A percentile compares a stretch with the other conserved stretches of the same genome.
Conservation (phyloP, 2,113 vertebrate genomes). For the Cephalopterus ornatus region DNA sequence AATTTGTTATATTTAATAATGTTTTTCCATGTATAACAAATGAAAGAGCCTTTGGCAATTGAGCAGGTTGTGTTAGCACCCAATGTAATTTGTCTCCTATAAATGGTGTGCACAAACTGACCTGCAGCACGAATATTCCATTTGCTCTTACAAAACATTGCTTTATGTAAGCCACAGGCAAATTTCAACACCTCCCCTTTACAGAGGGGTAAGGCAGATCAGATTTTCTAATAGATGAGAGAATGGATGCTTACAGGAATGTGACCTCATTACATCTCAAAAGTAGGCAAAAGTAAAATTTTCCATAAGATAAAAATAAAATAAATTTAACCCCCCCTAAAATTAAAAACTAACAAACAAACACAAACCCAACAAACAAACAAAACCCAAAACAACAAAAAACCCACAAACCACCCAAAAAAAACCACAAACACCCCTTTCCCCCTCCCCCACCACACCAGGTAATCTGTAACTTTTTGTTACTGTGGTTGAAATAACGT, state of each 20-base stretch:
- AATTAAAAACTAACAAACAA: neutral
- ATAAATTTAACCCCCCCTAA: too few relatives aligned
- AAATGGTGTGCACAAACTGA: neutral
- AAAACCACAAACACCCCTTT: too few relatives aligned
- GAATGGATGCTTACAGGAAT: neutral
- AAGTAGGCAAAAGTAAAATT: neutral
- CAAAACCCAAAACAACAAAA: neutral
- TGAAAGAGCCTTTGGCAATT: slow-evolving; percentile 4
- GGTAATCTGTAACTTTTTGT: neutral
- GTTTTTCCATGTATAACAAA: neutral
- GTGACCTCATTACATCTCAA: neutral
- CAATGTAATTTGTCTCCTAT: slow-evolving; percentile 18
- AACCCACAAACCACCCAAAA: neutral
- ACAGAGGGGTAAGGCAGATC: neutral
- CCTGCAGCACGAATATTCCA: slow-evolving; percentile 52
- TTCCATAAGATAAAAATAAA: neutral
- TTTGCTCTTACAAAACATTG: slow-evolving; percentile 47
- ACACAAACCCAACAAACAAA: too few relatives aligned
- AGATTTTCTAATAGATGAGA: neutral
- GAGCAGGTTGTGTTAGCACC: neutral
- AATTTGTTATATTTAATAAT: neutral
- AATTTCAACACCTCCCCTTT: neutral
- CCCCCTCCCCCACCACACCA: too few relatives aligned
- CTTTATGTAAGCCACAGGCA: neutral
- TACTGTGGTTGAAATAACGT: neutral